Base-by-base conservation (phyloP, 1,140 invertebrate species). In the Habropoda laboriosa region DNA sequence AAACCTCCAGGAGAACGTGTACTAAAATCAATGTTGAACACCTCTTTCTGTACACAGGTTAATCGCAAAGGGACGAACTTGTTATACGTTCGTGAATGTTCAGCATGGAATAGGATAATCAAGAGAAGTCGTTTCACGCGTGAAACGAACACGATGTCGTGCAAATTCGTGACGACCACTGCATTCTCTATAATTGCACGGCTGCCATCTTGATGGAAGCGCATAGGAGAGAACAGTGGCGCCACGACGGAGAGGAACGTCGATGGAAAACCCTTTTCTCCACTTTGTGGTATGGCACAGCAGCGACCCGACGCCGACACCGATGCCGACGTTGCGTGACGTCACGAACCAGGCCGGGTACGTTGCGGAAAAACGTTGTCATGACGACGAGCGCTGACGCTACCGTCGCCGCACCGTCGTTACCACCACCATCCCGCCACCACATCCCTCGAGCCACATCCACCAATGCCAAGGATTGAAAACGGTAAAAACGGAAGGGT, bases 311-410 rank as follows among this genome's bases (percentile, higher is more conserved):
- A 60, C 67, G 77, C 66, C 49, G 82, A 87, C 81, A 74, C 81
- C 87, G 72, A 57, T 80, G 79, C 82, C 86, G 82, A 79, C 79
- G 81, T 85, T 64, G 71, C 79, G 85, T 90, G 89, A 90, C 89
- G 89, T 91, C 87, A 90, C 84, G 78, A 91, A 89, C 86, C 85
- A 89, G 89, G 87, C 88, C 88, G 89, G 86, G 88, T 86, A 91
- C 88, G 85, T 91, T 90, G 89, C 89, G 89, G 89, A 90, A 91
- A 91, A 91, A 90, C 88, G 89, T 91, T 86, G 89, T 84, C 89
- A 90, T 91, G 88, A 82, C 86, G 85, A 90, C 90, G 83, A 86
- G 83, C 83, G 80, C 86, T 80, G 88, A 88, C 85, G 85, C 85
- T 87, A 86, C 79, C 72, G 76, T 82, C 82, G 80, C 63, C 82